phyloP scores from a whole-genome alignment of 2,113 vertebrate genomes.

The Nothobranchius kuhntae region DNA sequence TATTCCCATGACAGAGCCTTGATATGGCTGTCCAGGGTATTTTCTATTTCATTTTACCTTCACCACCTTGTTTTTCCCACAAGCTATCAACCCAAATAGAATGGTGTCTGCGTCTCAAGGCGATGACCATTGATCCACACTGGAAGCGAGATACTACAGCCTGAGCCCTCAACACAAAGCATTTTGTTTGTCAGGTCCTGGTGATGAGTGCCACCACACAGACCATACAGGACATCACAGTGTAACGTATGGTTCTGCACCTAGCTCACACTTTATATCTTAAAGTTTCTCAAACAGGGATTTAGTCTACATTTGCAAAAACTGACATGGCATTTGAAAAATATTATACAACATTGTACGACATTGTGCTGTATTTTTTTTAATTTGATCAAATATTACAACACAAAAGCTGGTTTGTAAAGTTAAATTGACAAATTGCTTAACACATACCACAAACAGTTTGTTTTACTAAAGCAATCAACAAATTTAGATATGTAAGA shows the following conservation, averaged over 20 bases:
- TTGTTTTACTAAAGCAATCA: no score
- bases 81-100: slow-evolving; percentile 71
- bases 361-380: no score
- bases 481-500: no score
- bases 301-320: neutral
- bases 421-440: no score
- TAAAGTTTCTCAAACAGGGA: neutral
- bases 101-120: slow-evolving; percentile 69
- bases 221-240: slow-evolving; percentile 10
- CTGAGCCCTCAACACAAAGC: slow-evolving; percentile 43
- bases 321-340: no score
- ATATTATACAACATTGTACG: no score
- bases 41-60: slow-evolving; percentile 72
- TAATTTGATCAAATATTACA: no score
- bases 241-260: slow-evolving; percentile 5
- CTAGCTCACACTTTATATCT: neutral
- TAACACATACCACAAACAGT: no score
- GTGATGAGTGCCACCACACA: slow-evolving; percentile 28
- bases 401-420: no score
- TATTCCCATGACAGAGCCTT: slow-evolving; percentile 55
- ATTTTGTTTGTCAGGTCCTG: slow-evolving; percentile 45
- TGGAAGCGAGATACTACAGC: slow-evolving; percentile 59
- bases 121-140: slow-evolving; percentile 67
- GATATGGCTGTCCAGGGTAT: slow-evolving; percentile 54
- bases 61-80: slow-evolving; percentile 60